These are phyloP conservation scores for Symphodus melops DNA, from an alignment of 2,113 vertebrate genomes.

Conservation along the genomic window DNA sequence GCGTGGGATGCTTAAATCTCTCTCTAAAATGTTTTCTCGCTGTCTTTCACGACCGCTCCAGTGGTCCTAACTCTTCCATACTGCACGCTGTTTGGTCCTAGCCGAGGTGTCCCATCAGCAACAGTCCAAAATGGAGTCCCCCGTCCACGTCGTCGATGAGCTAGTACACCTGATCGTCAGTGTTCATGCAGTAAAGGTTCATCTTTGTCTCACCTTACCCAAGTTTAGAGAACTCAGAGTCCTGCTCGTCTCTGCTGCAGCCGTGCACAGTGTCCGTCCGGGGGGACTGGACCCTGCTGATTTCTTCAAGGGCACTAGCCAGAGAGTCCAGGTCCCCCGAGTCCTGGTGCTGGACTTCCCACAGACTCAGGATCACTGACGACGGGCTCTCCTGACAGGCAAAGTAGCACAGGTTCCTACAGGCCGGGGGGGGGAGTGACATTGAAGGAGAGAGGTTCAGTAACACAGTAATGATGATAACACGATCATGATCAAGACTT, in stretches of 20 bases:
- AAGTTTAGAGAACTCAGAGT: slow-evolving; percentile 72
- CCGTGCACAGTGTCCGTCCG: slow-evolving; percentile 59
- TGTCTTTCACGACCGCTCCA: slow-evolving; percentile 23
- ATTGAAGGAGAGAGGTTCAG: background rate
- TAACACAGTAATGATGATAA: background rate
- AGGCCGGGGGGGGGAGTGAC: background rate
- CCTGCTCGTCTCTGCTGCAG: slow-evolving; percentile 58
- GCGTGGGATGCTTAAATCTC: slow-evolving; percentile 16
- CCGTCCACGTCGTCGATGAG: slow-evolving; percentile 30
- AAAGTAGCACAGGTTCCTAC: slow-evolving; percentile 95
- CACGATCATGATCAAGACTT: background rate
- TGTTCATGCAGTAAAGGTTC: slow-evolving; percentile 69
- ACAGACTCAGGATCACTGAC: slow-evolving; percentile 95
- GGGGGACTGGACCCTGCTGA: slow-evolving; percentile 90
- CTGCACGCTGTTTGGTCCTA: slow-evolving; percentile 52
- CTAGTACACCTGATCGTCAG: slow-evolving; percentile 50
- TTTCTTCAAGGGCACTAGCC: slow-evolving; percentile 94
- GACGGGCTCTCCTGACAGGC: slow-evolving; percentile 94
- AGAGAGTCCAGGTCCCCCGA: slow-evolving; percentile 95
- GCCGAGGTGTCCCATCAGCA: slow-evolving; percentile 56
- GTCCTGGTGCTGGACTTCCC: slow-evolving; percentile 95
- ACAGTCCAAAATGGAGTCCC: slow-evolving; percentile 46
- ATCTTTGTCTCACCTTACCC: slow-evolving; percentile 51
- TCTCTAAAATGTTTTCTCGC: slow-evolving; percentile 23
- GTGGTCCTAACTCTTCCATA: background rate